Evolutionary conservation across 1,140 invertebrate species (phyloP).

Genomic region (Diprion similis): DNA sequence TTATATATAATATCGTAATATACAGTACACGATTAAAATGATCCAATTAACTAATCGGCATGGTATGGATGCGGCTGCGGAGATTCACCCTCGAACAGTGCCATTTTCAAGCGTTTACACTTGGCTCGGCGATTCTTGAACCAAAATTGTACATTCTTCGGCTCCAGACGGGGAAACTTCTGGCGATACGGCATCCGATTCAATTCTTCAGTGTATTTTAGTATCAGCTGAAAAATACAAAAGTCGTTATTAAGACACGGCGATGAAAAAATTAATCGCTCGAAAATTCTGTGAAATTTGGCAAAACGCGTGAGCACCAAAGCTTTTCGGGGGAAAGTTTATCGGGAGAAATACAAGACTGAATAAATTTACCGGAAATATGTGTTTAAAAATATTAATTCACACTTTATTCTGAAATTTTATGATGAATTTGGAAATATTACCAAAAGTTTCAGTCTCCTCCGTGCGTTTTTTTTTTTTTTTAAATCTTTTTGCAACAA

Average conservation of each 20-base stretch:
- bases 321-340: too few species aligned
- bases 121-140: constrained; percentile 96
- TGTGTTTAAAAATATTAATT: too few species aligned
- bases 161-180: constrained; percentile 95
- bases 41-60: constrained; percentile 47
- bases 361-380: too few species aligned
- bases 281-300: too few species aligned
- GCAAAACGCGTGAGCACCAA: too few species aligned
- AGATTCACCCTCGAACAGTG: constrained; percentile 73
- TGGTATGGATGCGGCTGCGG: constrained; percentile 63
- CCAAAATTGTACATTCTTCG: constrained; percentile 98
- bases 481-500: too few species aligned
- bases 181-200: constrained; percentile 94
- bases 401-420: too few species aligned
- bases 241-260: constrained; percentile 23
- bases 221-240: constrained; percentile 73
- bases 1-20: not conserved
- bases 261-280: too few species aligned
- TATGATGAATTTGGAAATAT: too few species aligned
- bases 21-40: constrained; percentile 2
- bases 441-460: too few species aligned
- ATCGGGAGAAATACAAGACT: too few species aligned
- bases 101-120: constrained; percentile 92
- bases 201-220: constrained; percentile 95
- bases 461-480: too few species aligned